Base-by-base conservation (phyloP, 2,888 invertebrate species). In the Cheilosia vernalis region DNA sequence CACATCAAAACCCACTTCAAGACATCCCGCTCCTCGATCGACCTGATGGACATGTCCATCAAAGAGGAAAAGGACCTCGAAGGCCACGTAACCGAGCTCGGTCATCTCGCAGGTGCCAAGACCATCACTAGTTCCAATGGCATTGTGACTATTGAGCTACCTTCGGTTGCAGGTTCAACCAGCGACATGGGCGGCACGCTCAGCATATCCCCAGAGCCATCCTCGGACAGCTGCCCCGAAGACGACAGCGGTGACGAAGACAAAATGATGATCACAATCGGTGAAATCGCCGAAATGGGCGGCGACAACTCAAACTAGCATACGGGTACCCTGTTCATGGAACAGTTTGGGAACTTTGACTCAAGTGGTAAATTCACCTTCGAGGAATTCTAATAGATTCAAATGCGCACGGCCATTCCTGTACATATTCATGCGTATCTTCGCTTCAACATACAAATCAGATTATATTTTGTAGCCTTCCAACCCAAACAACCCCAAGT, bases 1-100 rank as follows among this genome's bases (percentile, higher is more conserved):
- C 98, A 98, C 92, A 96, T 97, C 86, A 95, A 97, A 89, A 98
- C 97, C 67, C 98, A 98, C 91, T 95, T 94, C 87, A 96, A 96
- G 90, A 93, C 94, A 84, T 42, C 76, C 24, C 90, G 91, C 13
- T 88, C 90, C 0, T 89, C 90, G 4, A 81, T 90, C 13, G 91
- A 91, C 10, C 63, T 90, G 2, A 89, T 90, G 58, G 91, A 91
- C 27, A 74, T 90, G 10, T 90, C 89, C 66, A 90, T 90, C 37
- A 90, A 90, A 72, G 90, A 89, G 64, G 91, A 91, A 63, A 73
- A 88, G 27, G 84, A 87, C 21, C 60, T 72, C 24, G 80, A 87
- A 42, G 66, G 79, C 10, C 74, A 74, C 5, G 55, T 67, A 27
- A 9, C 49, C 27, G 82, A 70, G 3, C 30, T 83, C 1, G 70